Conservation (phyloP, 2,113 vertebrate species). For the Spilogale gracilis region DNA sequence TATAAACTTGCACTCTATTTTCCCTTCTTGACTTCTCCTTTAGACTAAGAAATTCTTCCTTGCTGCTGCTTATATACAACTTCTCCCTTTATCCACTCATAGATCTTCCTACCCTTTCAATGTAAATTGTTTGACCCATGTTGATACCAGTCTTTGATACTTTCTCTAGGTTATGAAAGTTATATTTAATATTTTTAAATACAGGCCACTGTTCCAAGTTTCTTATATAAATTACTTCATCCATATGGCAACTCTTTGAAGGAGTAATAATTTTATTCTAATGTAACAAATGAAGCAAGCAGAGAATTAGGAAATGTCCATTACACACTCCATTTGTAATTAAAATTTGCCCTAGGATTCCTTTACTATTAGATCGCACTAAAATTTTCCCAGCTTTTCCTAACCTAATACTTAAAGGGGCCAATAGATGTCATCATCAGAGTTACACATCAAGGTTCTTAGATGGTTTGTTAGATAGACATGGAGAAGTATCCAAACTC, state of each 20-base stretch:
- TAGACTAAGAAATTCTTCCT: not conserved
- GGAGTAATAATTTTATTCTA: not conserved
- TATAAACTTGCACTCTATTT: not conserved
- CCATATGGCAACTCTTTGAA: not conserved
- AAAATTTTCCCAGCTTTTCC: not conserved
- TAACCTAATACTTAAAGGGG: not conserved
- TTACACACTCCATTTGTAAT: not conserved
- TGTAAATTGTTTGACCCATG: not conserved
- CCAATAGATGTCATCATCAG: not conserved
- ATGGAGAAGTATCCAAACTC: not conserved
- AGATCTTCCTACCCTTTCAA: not conserved
- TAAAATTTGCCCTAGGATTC: not conserved
- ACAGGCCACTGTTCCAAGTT: not conserved
- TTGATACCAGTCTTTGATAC: not conserved
- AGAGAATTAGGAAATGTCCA: not conserved
- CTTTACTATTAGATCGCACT: not conserved
- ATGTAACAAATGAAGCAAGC: not conserved
- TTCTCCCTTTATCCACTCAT: not conserved
- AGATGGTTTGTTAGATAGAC: not conserved
- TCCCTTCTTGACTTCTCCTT: not conserved
- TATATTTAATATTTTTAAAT: constrained; percentile 43
- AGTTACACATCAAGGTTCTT: not conserved
- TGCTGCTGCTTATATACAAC: not conserved
- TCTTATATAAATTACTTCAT: constrained; percentile 49
- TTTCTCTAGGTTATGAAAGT: not conserved